Evolutionary conservation across 2,113 vertebrate genomes (phyloP), one percentile per base, ranked within the genome.

Genomic region (Todiramphus saurophagus): DNA sequence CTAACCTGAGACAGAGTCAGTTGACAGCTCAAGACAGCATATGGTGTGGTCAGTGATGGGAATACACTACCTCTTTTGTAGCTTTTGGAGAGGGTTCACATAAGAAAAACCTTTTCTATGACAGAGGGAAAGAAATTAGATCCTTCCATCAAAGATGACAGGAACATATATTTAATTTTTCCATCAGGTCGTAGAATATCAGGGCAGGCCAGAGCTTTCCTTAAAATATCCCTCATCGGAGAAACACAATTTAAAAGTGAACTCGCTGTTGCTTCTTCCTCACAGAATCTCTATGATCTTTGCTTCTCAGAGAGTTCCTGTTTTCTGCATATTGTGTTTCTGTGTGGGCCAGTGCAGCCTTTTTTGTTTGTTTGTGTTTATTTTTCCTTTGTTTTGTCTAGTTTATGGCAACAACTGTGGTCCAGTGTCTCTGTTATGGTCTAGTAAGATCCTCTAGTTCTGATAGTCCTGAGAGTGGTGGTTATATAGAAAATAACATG

Each of bases 21-120:
- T 4, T 86, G 39, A 35, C 31, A 48, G 16, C 58, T 67, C 56
- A 67, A 28, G 53, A 41, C 19, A 55, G 33, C 1, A 5, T 56
- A 3, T 1, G 3, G 11, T 46, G 25, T 69, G 33, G 30, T 66
- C 43, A 43, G 33, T 64, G 35, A 21, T n/a, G 20, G 48, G 8
- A 60, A 55, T 66, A 46, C 5, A 3, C 76, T 50, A 2, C 21
- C 17, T 55, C 9, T 79, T 66, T 5, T 9, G 30, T 68, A 33
- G 7, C 63, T 89, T 55, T 60, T 56, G 43, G 7, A 48, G 48
- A 56, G 12, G 1, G 23, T 75, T 88, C 0, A 0, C 0, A 0
- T 51, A 13, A 85, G 21, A 85, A 77, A 66, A 69, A 8, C 3
- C 1, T 51, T 67, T 89, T 62, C 28, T 62, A 0, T 89, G 28